phyloP scores from a whole-genome alignment of 2,888 invertebrate species.

The Epicampocera succincta region DNA sequence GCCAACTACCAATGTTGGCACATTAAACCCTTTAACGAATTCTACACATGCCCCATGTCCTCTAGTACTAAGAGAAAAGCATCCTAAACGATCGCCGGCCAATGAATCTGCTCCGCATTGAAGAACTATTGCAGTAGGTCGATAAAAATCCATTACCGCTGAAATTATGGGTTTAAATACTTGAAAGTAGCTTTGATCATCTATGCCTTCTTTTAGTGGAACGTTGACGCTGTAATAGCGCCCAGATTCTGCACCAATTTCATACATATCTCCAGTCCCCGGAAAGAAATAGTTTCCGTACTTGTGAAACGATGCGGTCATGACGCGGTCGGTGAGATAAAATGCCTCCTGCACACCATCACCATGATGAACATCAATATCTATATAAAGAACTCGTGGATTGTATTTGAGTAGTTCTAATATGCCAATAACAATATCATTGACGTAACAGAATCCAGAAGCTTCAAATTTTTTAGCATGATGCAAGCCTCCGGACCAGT shows the following conservation, averaged over 20 bases:
- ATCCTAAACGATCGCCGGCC: slow-evolving; percentile 96
- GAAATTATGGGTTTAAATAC: slow-evolving; percentile 97
- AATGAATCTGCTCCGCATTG: slow-evolving; percentile 99
- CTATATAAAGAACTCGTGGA: slow-evolving; percentile 97
- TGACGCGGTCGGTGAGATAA: slow-evolving; percentile 97
- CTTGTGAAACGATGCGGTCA: slow-evolving; percentile 99
- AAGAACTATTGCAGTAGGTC: slow-evolving; percentile 97
- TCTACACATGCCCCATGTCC: slow-evolving; percentile 99
- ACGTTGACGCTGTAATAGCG: slow-evolving; percentile 99
- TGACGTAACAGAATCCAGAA: slow-evolving; percentile 98
- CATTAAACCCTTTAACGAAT: slow-evolving; percentile 94
- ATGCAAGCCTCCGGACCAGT: slow-evolving; percentile 99
- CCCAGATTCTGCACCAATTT: slow-evolving; percentile 97
- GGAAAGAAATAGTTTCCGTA: slow-evolving; percentile 99
- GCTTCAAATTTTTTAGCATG: slow-evolving; percentile 99
- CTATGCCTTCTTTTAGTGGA: slow-evolving; percentile 98
- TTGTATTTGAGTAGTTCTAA: slow-evolving; percentile 96
- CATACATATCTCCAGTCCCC: slow-evolving; percentile 99
- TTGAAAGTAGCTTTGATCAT: slow-evolving; percentile 95
- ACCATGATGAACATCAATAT: slow-evolving; percentile 98
- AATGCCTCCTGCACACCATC: slow-evolving; percentile 99
- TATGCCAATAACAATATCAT: slow-evolving; percentile 99
- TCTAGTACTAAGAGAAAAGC: slow-evolving; percentile 96
- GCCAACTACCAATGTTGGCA: slow-evolving; percentile 94
- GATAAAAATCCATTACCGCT: slow-evolving; percentile 97